A percentile compares a stretch with the other conserved stretches of the same genome.
phyloP scores from a whole-genome alignment of 2,888 invertebrate genomes.

The Thera britannica region DNA sequence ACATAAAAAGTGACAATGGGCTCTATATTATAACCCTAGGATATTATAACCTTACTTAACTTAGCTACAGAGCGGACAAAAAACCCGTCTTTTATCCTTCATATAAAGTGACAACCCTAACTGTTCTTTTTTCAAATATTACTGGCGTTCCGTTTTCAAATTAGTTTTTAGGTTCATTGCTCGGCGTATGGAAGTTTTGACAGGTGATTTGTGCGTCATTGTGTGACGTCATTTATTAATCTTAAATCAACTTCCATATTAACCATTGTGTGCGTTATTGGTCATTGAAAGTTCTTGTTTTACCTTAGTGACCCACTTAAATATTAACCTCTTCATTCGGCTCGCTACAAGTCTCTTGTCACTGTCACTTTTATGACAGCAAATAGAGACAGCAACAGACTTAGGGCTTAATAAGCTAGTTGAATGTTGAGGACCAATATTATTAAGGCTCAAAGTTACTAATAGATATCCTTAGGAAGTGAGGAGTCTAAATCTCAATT shows the following conservation, averaged over 20 bases:
- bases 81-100: conserved; percentile 13
- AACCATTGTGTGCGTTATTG: conserved; percentile 12
- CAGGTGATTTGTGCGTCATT: conserved; percentile 44
- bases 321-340: no score
- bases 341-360: no score
- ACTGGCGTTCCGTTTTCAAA: conserved; percentile 43
- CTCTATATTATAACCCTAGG: no score
- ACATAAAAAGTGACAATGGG: no score
- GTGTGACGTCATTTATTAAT: conserved; percentile 33
- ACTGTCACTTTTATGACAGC: no score
- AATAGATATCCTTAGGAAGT: no score
- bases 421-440: no score
- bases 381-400: no score
- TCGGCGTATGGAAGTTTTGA: conserved; percentile 42
- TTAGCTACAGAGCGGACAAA: background rate
- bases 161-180: conserved; percentile 42
- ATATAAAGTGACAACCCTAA: conserved; percentile 4
- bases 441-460: no score
- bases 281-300: conserved; percentile 8
- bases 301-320: conserved; percentile 1
- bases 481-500: no score
- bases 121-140: conserved; percentile 41
- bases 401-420: no score
- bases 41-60: no score
- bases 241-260: conserved; percentile 19